phyloP scores from a whole-genome alignment of 2,888 invertebrate species.

The Chrysomela aeneicollis region DNA sequence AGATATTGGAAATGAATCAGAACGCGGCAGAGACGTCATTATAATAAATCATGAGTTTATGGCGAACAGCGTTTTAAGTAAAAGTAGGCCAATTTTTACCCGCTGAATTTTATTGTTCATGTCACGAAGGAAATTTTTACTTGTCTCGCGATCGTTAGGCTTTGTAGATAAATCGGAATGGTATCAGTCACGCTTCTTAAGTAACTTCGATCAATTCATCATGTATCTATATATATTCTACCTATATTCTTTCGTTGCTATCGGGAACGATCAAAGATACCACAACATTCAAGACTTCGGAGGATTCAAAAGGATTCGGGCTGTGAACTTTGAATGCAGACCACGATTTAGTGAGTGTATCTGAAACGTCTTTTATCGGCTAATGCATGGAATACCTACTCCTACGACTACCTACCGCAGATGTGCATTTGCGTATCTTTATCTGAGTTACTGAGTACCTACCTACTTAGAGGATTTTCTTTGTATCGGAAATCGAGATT shows the following conservation, averaged over 20 bases:
- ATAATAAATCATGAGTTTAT: slow-evolving; percentile 1
- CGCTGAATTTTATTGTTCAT: slow-evolving; percentile 14
- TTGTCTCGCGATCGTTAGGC: slow-evolving; percentile 3
- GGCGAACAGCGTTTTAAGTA: background rate
- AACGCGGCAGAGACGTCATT: background rate
- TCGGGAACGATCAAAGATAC: background rate
- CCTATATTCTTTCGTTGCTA: no score
- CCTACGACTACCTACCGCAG: slow-evolving; percentile 19
- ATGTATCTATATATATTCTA: background rate
- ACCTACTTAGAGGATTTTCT: slow-evolving; percentile 1
- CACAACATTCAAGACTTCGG: background rate
- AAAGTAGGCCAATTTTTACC: slow-evolving; percentile 9
- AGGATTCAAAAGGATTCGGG: background rate
- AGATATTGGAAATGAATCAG: slow-evolving; percentile 2
- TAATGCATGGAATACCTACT: background rate
- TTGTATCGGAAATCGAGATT: slow-evolving; percentile 3
- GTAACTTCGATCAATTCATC: background rate
- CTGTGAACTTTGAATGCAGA: slow-evolving; percentile 7
- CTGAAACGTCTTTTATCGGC: slow-evolving; percentile 2
- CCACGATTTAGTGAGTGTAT: background rate
- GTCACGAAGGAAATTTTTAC: slow-evolving; percentile 16
- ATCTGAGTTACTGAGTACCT: background rate
- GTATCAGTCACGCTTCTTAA: slow-evolving; percentile 18
- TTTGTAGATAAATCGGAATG: slow-evolving; percentile 11
- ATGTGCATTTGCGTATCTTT: slow-evolving; percentile 13